Conservation (phyloP, 1,140 invertebrate species). For the Whitmania pigra region DNA sequence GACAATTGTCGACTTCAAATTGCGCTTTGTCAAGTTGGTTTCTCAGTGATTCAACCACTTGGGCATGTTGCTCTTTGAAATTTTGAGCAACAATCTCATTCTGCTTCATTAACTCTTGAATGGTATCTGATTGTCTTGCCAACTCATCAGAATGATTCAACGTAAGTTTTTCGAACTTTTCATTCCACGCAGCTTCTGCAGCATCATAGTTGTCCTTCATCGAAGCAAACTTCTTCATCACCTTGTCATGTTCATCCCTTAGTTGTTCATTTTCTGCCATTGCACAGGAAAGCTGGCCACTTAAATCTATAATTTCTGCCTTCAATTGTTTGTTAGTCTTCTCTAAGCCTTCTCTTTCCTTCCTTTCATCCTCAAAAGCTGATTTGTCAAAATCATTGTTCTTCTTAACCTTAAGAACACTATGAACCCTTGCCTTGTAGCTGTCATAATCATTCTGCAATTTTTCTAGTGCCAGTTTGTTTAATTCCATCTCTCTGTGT, state of each 20-base stretch:
- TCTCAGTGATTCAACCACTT: conserved; percentile 32
- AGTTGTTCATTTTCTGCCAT: not conserved
- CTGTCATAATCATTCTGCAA: conserved; percentile 1
- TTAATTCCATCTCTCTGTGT: not conserved
- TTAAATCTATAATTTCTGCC: not conserved
- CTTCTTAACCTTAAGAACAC: not conserved
- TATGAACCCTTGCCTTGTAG: conserved; percentile 5
- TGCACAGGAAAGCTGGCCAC: not conserved
- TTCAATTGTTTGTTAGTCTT: no score
- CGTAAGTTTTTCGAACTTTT: conserved; percentile 32
- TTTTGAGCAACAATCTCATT: conserved; percentile 31
- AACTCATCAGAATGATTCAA: conserved; percentile 29
- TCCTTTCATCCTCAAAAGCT: not conserved
- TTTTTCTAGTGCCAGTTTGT: not conserved
- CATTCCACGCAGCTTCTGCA: not conserved
- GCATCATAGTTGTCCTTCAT: not conserved
- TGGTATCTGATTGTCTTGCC: conserved; percentile 32
- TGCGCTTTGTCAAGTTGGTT: conserved; percentile 37
- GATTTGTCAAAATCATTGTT: not conserved
- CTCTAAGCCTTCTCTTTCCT: not conserved
- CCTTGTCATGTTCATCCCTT: not conserved
- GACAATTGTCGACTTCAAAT: conserved; percentile 28
- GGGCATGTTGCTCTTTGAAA: conserved; percentile 36
- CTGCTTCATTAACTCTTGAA: conserved; percentile 34
- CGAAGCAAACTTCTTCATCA: not conserved